Percentiles rank a stretch among this genome's conserved stretches.
phyloP scores from a whole-genome alignment of 2,797 vertebrate species.

The Enteromius viviparus region DNA sequence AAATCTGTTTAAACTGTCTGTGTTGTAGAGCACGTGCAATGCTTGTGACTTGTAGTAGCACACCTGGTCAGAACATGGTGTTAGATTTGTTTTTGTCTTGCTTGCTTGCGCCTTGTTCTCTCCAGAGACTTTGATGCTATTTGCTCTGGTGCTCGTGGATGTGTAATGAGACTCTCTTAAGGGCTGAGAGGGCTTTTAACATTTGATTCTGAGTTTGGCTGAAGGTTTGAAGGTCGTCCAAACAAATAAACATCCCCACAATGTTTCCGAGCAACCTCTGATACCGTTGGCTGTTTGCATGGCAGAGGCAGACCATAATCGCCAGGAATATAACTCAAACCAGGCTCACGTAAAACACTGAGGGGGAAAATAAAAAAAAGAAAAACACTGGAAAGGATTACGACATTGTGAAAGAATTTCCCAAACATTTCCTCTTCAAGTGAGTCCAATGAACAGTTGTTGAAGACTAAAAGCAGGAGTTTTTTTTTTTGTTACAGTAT shows the following conservation, averaged over 20 bases:
- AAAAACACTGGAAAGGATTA: slow-evolving; percentile 58
- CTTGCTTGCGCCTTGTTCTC: slow-evolving; percentile 29
- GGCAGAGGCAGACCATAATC: slow-evolving; percentile 11
- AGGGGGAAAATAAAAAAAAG: slow-evolving; percentile 15
- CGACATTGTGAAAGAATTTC: slow-evolving; percentile 62
- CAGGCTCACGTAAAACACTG: slow-evolving; percentile 49
- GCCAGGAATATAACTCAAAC: slow-evolving; percentile 42
- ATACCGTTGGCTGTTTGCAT: slow-evolving; percentile 12
- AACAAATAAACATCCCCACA: slow-evolving; percentile 48
- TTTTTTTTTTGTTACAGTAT: slow-evolving; percentile 20
- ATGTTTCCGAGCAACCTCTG: slow-evolving; percentile 35
- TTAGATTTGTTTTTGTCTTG: slow-evolving; percentile 20
- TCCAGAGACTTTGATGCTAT: slow-evolving; percentile 14
- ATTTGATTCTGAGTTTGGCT: slow-evolving; percentile 21
- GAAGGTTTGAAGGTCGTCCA: slow-evolving; percentile 36
- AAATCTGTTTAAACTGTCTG: background rate
- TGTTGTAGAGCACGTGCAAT: background rate
- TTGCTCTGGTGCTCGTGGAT: slow-evolving; percentile 6
- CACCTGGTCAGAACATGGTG: background rate
- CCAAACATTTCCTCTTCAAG: slow-evolving; percentile 49
- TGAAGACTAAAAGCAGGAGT: slow-evolving; percentile 43
- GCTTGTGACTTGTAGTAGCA: background rate
- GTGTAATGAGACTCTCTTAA: slow-evolving; percentile 2
- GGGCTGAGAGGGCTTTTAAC: background rate
- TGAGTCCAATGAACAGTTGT: slow-evolving; percentile 36